Evolutionary conservation across 2,888 invertebrate genomes (phyloP).

Genomic region (Eupithecia insigniata): DNA sequence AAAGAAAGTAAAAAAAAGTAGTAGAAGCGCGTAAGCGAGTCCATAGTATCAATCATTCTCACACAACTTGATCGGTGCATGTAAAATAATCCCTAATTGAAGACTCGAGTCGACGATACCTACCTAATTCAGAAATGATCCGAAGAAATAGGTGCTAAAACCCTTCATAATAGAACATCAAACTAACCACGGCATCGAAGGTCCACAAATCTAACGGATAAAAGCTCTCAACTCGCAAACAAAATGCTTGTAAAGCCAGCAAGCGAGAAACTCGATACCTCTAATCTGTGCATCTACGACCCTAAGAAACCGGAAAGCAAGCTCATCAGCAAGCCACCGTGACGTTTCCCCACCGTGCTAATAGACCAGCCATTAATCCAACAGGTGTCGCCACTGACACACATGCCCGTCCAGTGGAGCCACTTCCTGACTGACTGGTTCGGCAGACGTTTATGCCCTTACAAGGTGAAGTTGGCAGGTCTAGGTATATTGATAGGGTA

Average conservation of each 20-base stretch:
- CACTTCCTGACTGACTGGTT: conserved; percentile 43
- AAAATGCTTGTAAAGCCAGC: background rate
- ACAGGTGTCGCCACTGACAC: conserved; percentile 51
- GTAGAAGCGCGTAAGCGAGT: background rate
- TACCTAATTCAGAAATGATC: background rate
- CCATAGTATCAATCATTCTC: background rate
- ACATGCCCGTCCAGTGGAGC: conserved; percentile 41
- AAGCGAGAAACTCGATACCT: conserved; percentile 14
- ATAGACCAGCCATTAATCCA: conserved; percentile 41
- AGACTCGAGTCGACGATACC: background rate
- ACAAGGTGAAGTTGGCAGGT: conserved; percentile 42
- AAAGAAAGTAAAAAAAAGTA: too few relatives aligned
- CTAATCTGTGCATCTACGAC: conserved; percentile 11
- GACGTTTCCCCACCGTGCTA: conserved; percentile 29
- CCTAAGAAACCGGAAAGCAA: conserved; percentile 25
- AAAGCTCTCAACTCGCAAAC: background rate
- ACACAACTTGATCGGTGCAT: background rate
- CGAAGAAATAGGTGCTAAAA: background rate
- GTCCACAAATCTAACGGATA: conserved; percentile 1
- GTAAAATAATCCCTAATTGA: background rate
- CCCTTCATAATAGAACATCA: background rate
- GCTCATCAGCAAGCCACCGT: conserved; percentile 22
- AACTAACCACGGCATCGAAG: background rate
- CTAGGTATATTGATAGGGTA: conserved; percentile 35
- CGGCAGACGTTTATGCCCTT: conserved; percentile 36